Percentiles rank a stretch among this genome's conserved stretches.
phyloP scores from a whole-genome alignment of 1,140 invertebrate genomes.

The Camponotus vicinus region DNA sequence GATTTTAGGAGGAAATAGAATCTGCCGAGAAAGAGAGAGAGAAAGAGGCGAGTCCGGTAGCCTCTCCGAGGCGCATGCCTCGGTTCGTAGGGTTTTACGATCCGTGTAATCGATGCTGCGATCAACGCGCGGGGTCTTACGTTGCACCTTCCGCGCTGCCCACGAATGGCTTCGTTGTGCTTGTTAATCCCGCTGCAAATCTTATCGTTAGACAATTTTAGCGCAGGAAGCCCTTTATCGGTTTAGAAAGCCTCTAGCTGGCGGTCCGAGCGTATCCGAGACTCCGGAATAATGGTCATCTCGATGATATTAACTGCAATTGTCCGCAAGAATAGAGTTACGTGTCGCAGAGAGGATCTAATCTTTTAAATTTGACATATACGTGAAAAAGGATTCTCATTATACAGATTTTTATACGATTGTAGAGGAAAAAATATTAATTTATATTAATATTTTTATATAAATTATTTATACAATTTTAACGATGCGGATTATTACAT shows the following conservation, averaged over 20 bases:
- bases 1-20: slow-evolving; percentile 63
- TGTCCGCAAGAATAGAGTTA: neutral
- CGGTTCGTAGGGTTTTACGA: slow-evolving; percentile 68
- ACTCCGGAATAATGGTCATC: slow-evolving; percentile 42
- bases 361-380: neutral
- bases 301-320: neutral
- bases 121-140: slow-evolving; percentile 76
- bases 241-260: slow-evolving; percentile 34
- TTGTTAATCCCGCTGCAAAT: slow-evolving; percentile 72
- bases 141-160: slow-evolving; percentile 66
- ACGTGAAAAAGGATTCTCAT: no score
- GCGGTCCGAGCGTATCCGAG: slow-evolving; percentile 17
- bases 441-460: no score
- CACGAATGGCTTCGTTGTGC: slow-evolving; percentile 58
- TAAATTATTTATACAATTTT: no score
- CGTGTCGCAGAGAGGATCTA: neutral
- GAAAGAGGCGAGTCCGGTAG: slow-evolving; percentile 21
- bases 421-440: no score
- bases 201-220: slow-evolving; percentile 66
- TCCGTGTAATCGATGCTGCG: slow-evolving; percentile 79
- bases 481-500: no score
- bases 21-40: neutral
- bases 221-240: slow-evolving; percentile 52
- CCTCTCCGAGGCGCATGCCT: slow-evolving; percentile 49
- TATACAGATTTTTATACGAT: no score